Evolutionary conservation across 2,888 invertebrate genomes (phyloP), one percentile per base, ranked within the genome.

Genomic region (Lasioglossum lativentre): DNA sequence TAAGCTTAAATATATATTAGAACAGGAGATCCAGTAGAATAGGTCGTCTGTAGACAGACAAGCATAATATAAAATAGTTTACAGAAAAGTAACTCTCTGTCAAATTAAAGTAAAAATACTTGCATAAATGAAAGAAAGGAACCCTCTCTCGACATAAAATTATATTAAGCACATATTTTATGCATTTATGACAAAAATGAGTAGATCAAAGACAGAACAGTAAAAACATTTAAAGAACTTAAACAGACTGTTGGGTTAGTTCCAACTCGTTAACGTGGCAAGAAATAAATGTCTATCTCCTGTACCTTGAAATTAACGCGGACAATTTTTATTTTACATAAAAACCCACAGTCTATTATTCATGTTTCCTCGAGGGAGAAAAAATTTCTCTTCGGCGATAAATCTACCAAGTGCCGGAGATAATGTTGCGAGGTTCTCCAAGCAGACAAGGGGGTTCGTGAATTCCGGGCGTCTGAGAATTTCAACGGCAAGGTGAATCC

Each of bases 381-480:
- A 47, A 52, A 10, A 52, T 52, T n/a, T n/a, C 52, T n/a, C 23
- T 27, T 16, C 27, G 6, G 2, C 30, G 30, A 63, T 63, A 63
- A 63, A 63, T 63, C 63, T 63, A 63, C 14, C 59, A 63, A 30
- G 30, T 16, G 27, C 14, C 59, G 2, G 63, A 27, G 27, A 63
- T 63, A 63, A 63, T 63, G 63, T 30, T 63, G 30, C 63, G 30
- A 30, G 63, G 63, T 63, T 63, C 63, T 14, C 27, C 63, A n/a
- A 5, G 63, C 63, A 63, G 63, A 63, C 63, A 30, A 63, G 30
- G 16, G 30, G 27, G 30, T 63, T 63, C 30, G 16, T 2, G 63
- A 30, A 30, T 63, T 16, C 30, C 16, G 63, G 30, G 2, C 30
- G 30, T 30, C 63, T 63, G 63, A 63, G 16, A 63, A 63, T 30